Base-by-base conservation (phyloP, 2,113 vertebrate species). In the Abramis brama region DNA sequence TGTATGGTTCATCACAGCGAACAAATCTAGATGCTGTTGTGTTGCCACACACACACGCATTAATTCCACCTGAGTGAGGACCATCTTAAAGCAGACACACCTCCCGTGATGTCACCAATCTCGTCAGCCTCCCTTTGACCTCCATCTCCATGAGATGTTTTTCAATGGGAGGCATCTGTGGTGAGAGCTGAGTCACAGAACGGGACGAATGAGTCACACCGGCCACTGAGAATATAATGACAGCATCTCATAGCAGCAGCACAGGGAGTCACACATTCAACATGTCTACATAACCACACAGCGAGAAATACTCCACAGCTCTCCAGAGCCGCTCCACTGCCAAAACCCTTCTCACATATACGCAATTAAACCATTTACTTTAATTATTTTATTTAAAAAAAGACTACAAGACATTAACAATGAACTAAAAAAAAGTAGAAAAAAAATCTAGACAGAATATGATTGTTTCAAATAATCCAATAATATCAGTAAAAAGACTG, bases 151-250 rank as follows among this genome's bases (percentile, higher is more conserved):
- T 52, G 79, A 82, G 19, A 47, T 70, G 79, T 23, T 70, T 47
- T 82, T 70, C 62, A 70, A 50, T 57, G 68, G 81, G 47, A 83
- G 12, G 33, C 50, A 73, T 83, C 66, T 25, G 50, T 2, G 50
- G 2, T 57, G 27, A 57, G 64, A 83, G 81, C 66, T 73, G 81
- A 83, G 66, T 83, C 81, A 82, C 80, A 36, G 81, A 83, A 73
- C 8, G 5, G 33, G 33, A 83, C 50, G 33, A 73, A 83, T 83
- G 45, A 83, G 64, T 83, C 81, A 83, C 68, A 39, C 15, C 3
- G 19, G 45, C 64, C 79, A 82, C 79, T 70, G 79, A 82, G 81
- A 83, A 71, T 73, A 39, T 83, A 83, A 73, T 73, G 81, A 73
- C 81, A 73, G 27, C 5, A 1, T 68, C 79, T 55, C 27, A 82